These are phyloP conservation scores for Geopemphigus sp. DNA, from an alignment of 1,140 invertebrate genomes.

Conservation along the genomic window DNA sequence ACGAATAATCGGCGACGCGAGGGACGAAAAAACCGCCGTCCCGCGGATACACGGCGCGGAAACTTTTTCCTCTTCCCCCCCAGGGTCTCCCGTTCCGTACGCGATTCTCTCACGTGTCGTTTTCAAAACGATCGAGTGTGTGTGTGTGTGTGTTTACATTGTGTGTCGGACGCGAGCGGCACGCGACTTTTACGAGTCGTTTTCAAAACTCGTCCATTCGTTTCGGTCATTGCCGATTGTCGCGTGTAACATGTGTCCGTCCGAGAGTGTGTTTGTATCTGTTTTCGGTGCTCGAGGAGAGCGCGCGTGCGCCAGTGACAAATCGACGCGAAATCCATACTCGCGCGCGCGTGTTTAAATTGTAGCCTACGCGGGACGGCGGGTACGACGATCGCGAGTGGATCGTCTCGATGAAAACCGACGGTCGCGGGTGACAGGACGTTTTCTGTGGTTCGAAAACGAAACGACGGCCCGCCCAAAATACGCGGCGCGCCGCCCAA, in stretches of 20 bases:
- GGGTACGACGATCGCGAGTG: too few species aligned
- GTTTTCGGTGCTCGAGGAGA: neutral
- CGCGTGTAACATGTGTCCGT: neutral
- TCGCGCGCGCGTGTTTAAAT: too few species aligned
- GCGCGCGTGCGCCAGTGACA: neutral
- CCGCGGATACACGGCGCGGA: neutral
- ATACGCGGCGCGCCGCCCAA: too few species aligned
- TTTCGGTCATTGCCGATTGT: neutral
- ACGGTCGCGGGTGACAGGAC: too few species aligned
- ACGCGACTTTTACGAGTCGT: slow-evolving; percentile 35
- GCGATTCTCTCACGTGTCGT: slow-evolving; percentile 28
- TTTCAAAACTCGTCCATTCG: neutral
- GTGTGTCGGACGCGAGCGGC: neutral
- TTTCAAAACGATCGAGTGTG: too few species aligned
- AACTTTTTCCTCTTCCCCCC: too few species aligned
- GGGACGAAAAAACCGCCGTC: neutral
- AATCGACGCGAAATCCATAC: neutral
- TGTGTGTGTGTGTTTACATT: slow-evolving; percentile 31
- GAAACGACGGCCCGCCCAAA: too few species aligned
- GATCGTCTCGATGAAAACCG: too few species aligned
- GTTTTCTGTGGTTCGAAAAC: too few species aligned
- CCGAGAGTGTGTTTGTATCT: too few species aligned
- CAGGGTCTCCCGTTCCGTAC: neutral
- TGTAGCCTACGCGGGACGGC: too few species aligned
- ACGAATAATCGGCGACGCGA: neutral